A percentile compares a stretch with the other conserved stretches of the same genome.
These are phyloP conservation scores for Norana najaformis DNA, from an alignment of 2,888 invertebrate species.

Conservation along the genomic window DNA sequence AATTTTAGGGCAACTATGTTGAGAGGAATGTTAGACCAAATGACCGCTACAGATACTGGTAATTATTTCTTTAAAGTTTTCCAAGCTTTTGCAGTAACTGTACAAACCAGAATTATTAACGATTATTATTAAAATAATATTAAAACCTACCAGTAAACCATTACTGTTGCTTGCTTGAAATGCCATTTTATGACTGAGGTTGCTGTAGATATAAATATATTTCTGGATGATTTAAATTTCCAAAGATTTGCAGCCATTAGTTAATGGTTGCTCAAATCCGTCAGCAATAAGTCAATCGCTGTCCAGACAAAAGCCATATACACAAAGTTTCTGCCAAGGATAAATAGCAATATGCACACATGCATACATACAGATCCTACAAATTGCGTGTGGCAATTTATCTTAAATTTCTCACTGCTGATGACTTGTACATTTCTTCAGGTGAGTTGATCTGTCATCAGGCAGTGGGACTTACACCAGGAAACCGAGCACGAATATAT, in stretches of 20 bases:
- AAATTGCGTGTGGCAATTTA: not conserved
- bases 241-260: not conserved
- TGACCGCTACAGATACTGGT: constrained; percentile 49
- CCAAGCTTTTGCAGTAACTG: not conserved
- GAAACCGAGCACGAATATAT: constrained; percentile 73
- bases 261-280: not conserved
- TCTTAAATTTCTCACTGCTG: not conserved
- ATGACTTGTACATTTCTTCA: not conserved
- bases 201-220: not conserved
- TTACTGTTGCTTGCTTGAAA: not conserved
- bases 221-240: not conserved
- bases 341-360: not conserved
- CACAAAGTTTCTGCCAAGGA: not conserved
- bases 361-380: not conserved
- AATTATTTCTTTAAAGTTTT: not conserved
- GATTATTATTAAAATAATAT: not conserved
- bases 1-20: constrained; percentile 61
- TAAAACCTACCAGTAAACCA: not conserved
- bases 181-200: not conserved
- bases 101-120: not conserved
- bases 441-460: constrained; percentile 57
- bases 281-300: not conserved
- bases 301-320: not conserved
- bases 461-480: constrained; percentile 71
- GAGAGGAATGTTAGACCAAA: constrained; percentile 66